phyloP scores from a whole-genome alignment of 2,113 vertebrate species.

The Thalassarche chlororhynchos region DNA sequence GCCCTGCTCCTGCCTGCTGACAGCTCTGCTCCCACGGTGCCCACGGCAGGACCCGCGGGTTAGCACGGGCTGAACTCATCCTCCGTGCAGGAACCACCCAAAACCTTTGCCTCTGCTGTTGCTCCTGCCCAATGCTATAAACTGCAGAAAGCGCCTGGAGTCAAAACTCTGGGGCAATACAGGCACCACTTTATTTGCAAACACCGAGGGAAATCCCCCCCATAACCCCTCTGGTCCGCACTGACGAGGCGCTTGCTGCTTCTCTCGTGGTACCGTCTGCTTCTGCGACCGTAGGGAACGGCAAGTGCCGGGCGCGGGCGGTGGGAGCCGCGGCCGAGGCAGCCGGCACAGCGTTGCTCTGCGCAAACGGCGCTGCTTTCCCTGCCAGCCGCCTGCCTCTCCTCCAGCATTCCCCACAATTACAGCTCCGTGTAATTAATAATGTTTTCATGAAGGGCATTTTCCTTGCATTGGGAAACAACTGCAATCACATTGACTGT shows the following conservation, averaged over 20 bases:
- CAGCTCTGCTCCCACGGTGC: background rate
- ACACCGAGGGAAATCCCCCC: background rate
- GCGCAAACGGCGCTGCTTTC: background rate
- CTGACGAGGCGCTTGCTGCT: accelerated
- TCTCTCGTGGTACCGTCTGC: too few relatives aligned
- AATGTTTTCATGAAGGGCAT: slow-evolving; percentile 2
- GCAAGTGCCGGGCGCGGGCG: background rate
- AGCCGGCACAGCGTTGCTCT: background rate
- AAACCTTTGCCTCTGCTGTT: background rate
- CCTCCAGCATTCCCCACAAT: background rate
- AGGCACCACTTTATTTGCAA: background rate
- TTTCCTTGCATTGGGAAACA: slow-evolving; percentile 39
- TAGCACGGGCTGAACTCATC: background rate
- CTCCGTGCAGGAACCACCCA: background rate
- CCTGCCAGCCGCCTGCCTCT: background rate
- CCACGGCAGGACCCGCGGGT: background rate
- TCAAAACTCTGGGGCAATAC: background rate
- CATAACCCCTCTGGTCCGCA: accelerated
- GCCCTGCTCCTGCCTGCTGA: background rate
- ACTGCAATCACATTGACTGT: background rate
- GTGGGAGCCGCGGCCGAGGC: background rate
- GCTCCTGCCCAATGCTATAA: background rate
- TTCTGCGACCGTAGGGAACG: background rate
- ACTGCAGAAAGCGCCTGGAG: background rate
- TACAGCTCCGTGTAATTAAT: slow-evolving; percentile 10